These are phyloP conservation scores for Epinephelus cyanopodus DNA, from an alignment of 2,113 vertebrate species.

Conservation along the genomic window DNA sequence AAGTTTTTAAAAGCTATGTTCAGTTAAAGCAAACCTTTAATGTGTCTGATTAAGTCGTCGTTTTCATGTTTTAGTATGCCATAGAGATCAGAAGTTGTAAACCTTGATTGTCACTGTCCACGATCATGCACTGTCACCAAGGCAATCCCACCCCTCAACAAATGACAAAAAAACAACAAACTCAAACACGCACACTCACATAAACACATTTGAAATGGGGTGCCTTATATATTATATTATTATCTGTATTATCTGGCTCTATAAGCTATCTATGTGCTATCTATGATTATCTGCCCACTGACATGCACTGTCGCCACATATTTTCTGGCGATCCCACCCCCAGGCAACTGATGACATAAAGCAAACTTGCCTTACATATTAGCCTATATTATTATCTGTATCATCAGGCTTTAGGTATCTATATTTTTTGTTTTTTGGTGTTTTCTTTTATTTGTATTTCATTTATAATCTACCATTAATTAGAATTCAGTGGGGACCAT, in stretches of 20 bases:
- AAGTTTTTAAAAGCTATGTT: conserved; percentile 1
- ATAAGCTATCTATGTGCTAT: background rate
- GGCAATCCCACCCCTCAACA: no score
- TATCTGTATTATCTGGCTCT: background rate
- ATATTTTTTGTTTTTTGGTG: background rate
- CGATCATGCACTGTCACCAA: background rate
- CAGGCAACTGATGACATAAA: background rate
- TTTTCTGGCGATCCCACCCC: background rate
- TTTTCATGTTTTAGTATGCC: conserved; percentile 14
- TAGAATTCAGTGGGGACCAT: background rate
- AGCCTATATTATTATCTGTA: background rate
- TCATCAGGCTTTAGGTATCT: background rate
- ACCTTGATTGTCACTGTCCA: background rate
- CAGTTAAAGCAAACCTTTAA: background rate
- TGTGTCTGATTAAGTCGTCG: background rate
- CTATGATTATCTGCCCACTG: no score
- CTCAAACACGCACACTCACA: no score
- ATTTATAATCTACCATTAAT: background rate
- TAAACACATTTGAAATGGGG: no score
- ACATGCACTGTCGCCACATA: background rate
- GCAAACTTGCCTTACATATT: background rate
- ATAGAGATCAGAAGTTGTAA: conserved; percentile 3
- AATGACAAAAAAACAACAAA: no score
- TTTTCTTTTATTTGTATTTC: conserved; percentile 1
- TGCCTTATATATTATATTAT: no score